A percentile compares a stretch with the other conserved stretches of the same genome.
Conservation (phyloP, 2,797 vertebrate species). For the Choloepus didactylus region DNA sequence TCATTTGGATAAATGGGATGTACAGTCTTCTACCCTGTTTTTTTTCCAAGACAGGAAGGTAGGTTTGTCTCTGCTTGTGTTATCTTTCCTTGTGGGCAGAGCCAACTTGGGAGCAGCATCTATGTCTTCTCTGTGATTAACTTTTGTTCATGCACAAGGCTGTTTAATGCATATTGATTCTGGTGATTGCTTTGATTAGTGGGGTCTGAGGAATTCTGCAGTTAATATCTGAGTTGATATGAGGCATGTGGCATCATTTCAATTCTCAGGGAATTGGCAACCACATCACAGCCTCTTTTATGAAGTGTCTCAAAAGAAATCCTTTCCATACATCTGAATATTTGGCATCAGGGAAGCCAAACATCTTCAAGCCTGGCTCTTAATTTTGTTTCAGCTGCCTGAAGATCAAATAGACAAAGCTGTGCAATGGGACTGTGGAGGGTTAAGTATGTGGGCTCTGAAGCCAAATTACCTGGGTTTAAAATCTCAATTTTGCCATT, state of each 20-base stretch:
- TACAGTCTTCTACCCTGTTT: neutral
- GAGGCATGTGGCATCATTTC: slow-evolving; percentile 52
- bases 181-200: slow-evolving; percentile 67
- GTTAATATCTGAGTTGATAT: slow-evolving; percentile 61
- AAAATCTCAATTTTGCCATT: neutral
- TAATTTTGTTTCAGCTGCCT: neutral
- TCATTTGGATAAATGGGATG: neutral
- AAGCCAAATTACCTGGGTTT: neutral
- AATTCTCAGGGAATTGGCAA: neutral
- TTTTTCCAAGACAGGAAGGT: neutral
- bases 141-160: slow-evolving; percentile 27
- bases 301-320: slow-evolving; percentile 28
- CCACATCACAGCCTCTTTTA: neutral
- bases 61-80: neutral
- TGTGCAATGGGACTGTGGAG: neutral
- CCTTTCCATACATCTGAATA: neutral
- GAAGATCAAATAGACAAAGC: neutral
- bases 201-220: slow-evolving; percentile 73
- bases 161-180: slow-evolving; percentile 73
- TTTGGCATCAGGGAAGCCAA: neutral
- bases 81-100: slow-evolving; percentile 67
- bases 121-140: slow-evolving; percentile 76
- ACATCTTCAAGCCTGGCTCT: neutral
- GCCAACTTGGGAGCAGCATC: slow-evolving; percentile 72
- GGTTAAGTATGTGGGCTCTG: neutral